phyloP scores from a whole-genome alignment of 2,113 vertebrate species.

The Sula dactylatra region DNA sequence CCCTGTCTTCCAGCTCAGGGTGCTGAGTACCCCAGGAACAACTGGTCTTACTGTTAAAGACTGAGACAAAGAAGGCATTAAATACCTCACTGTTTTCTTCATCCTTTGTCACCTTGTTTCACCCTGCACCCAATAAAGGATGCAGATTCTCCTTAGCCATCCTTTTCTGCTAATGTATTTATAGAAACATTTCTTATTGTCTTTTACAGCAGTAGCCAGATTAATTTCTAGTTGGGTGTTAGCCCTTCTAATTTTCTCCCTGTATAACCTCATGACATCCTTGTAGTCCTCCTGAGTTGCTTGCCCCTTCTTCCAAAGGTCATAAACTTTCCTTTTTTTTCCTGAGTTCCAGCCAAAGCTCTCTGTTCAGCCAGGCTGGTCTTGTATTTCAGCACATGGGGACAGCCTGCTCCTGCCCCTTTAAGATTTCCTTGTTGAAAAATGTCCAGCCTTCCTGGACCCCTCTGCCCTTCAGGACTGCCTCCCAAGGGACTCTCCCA shows the following conservation, averaged over 20 bases:
- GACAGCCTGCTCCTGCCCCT: neutral
- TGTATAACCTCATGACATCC: neutral
- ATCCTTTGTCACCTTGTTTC: too few relatives aligned
- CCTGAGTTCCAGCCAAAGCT: neutral
- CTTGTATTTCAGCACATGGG: neutral
- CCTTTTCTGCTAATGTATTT: neutral
- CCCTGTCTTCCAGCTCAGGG: too few relatives aligned
- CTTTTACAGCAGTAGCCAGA: neutral
- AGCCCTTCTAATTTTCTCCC: neutral
- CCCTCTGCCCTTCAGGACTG: neutral
- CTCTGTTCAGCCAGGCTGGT: neutral
- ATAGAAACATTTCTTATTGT: neutral
- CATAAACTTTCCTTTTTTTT: neutral
- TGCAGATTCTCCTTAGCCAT: neutral
- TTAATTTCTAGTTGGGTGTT: neutral
- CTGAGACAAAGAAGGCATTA: too few relatives aligned
- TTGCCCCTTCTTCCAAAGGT: neutral
- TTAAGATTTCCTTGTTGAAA: neutral
- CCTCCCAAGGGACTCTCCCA: neutral
- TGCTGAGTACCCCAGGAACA: too few relatives aligned
- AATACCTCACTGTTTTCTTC: too few relatives aligned
- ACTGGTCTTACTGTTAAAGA: too few relatives aligned
- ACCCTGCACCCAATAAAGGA: neutral
- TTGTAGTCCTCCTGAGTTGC: neutral
- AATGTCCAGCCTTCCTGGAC: neutral